Base-by-base conservation (phyloP, 2,113 vertebrate genomes). In the Euleptes europaea region DNA sequence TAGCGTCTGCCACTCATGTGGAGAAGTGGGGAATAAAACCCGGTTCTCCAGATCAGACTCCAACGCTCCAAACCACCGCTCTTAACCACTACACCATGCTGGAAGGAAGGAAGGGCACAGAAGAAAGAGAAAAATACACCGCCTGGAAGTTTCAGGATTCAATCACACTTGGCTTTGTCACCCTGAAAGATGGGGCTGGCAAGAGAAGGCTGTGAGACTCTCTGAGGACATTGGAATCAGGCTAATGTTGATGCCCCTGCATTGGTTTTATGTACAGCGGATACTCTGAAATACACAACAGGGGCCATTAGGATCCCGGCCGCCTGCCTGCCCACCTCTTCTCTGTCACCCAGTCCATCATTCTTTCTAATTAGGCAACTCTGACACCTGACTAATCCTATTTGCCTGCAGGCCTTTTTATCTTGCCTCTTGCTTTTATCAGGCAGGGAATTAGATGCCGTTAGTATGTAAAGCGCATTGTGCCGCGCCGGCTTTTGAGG, bases 361-460 rank as follows among this genome's bases (percentile, higher is more conserved):
- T 89, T 92, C 93, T 94, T 94, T 93, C 93, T 95, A 95, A 95
- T 95, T 95, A 95, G 93, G 86, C 92, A 93, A 92, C 92, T 94
- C 92, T 94, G 94, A 94, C 92, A 94, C 88, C 86, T 90, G 93
- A 93, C 94, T 94, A 94, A 93, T 94, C 93, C 93, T 94, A 87
- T 95, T 95, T 94, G 93, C 92, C 94, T 90, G 86, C 88, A n/a
- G 86, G 92, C 90, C 92, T 91, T 94, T 94, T 94, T 91, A 94
- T 95, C 94, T 95, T 91, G 57, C 85, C 84, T 91, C 80, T 80
- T 90, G 93, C 88, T 93, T 92, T 93, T 95, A 92, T 92, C 90
- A 84, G 92, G 8, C 86, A 75, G 89, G 92, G 94, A 92, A 94
- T 93, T 92, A 71, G 90, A 79, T 71, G 47, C 88, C 49, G 88